Percentiles rank a stretch among this genome's conserved stretches.
Evolutionary conservation across 2,797 vertebrate genomes (phyloP).

Genomic region (Emydoidea blandingii): DNA sequence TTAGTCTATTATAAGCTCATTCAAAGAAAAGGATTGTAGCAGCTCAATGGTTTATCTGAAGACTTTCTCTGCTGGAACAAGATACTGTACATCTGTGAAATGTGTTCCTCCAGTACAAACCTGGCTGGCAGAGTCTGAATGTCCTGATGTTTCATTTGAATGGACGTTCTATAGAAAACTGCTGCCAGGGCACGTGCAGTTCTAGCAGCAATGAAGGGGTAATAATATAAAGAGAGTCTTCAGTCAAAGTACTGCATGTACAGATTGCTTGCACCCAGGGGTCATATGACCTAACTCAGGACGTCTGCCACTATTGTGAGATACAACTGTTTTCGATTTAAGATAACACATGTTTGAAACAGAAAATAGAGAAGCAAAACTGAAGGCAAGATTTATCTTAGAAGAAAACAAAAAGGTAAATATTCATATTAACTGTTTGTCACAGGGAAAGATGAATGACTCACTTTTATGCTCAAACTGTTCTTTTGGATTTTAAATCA

Average conservation of each 20-base stretch:
- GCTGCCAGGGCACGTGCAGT: conserved; percentile 15
- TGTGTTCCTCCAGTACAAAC: not conserved
- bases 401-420: not conserved
- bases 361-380: not conserved
- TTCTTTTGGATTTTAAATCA: not conserved
- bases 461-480: not conserved
- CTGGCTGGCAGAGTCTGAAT: not conserved
- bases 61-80: not conserved
- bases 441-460: not conserved
- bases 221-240: not conserved
- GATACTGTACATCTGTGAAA: not conserved
- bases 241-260: not conserved
- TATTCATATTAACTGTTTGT: not conserved
- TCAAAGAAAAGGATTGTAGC: not conserved
- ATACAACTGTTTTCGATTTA: not conserved
- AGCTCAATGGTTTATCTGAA: not conserved
- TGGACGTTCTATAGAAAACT: not conserved
- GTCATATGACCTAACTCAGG: not conserved
- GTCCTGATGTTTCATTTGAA: conserved; percentile 36
- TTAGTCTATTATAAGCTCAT: not conserved
- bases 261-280: conserved; percentile 12
- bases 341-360: not conserved
- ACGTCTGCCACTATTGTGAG: not conserved
- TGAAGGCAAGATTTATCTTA: not conserved
- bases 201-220: not conserved